Percentiles rank a stretch among this genome's conserved stretches.
Conservation (phyloP, 2,113 vertebrate genomes). For the Dinomys branickii region DNA sequence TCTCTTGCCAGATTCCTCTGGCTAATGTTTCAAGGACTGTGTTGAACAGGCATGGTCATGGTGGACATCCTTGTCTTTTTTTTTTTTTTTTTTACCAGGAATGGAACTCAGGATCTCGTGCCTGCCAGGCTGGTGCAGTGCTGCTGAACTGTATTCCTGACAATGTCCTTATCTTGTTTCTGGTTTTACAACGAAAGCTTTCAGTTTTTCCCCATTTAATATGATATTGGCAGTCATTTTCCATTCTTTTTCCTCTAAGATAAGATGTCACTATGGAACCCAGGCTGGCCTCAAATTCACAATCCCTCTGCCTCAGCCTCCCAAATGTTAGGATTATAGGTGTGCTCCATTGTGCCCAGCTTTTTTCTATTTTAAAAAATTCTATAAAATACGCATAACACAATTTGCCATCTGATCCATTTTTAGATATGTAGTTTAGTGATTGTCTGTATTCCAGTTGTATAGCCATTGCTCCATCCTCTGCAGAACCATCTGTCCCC, state of each 20-base stretch:
- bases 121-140: no score
- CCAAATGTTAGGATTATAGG: neutral
- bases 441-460: neutral
- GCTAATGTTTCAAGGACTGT: neutral
- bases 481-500: neutral
- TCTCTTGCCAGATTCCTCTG: neutral
- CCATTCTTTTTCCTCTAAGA: neutral
- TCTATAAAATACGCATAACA: neutral
- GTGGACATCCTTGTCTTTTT: neutral
- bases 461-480: neutral
- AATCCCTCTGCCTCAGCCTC: neutral
- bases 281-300: neutral
- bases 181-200: neutral
- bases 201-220: neutral
- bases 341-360: neutral
- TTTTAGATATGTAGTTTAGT: neutral
- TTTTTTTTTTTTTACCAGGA: no score
- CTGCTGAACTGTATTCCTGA: no score
- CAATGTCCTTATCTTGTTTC: neutral
- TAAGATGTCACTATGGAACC: neutral
- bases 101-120: no score
- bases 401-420: neutral
- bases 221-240: neutral
- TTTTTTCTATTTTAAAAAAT: neutral
- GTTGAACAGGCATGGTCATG: neutral